Conservation (phyloP, 2,113 vertebrate species). For the Anarhynchus alexandrinus region DNA sequence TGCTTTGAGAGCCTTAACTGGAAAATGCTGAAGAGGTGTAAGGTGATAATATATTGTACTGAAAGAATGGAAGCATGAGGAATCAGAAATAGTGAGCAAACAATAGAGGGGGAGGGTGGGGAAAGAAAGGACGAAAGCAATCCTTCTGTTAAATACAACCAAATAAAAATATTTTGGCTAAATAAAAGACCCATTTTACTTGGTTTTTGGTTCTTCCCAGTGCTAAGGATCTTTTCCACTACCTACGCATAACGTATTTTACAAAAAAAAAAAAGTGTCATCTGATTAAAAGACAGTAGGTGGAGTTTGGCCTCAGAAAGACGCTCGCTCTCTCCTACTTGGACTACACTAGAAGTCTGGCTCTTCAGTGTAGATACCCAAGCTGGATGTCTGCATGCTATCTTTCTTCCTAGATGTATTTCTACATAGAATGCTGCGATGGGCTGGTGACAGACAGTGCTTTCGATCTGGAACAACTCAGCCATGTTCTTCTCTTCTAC, state of each 20-base stretch:
- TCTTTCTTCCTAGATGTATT: background rate
- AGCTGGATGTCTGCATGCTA: background rate
- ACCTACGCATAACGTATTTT: background rate
- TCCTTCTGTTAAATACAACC: background rate
- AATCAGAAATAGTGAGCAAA: background rate
- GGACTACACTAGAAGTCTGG: background rate
- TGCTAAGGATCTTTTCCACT: background rate
- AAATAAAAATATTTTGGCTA: constrained; percentile 65
- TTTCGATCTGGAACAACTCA: background rate
- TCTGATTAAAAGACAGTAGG: background rate
- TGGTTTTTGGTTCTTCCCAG: background rate
- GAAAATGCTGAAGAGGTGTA: background rate
- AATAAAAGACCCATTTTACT: background rate
- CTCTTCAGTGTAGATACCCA: background rate
- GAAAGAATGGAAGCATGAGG: background rate
- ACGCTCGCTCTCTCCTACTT: fast-evolving
- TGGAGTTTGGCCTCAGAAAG: background rate
- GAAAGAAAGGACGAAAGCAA: background rate
- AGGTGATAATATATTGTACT: constrained; percentile 7
- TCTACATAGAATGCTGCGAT: background rate
- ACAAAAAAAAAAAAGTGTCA: background rate
- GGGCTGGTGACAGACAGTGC: no score
- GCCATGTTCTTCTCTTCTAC: background rate
- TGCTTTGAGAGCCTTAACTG: background rate
- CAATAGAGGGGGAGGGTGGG: no score